Evolutionary conservation across 2,888 invertebrate species (phyloP), one percentile per base, ranked within the genome.

Genomic region (Hydropsyche betteni): DNA sequence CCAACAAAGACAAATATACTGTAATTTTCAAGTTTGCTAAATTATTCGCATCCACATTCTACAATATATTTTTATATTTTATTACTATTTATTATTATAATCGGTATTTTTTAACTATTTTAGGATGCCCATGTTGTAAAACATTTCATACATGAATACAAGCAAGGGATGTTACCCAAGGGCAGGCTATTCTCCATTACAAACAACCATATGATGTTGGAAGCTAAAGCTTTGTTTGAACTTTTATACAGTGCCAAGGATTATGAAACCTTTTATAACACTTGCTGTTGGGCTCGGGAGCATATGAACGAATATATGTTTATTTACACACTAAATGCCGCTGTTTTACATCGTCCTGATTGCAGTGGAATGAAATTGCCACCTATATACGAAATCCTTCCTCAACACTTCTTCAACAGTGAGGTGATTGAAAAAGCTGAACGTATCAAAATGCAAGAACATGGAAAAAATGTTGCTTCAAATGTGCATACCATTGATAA

Each of bases 351-450:
- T 80, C 90, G 91, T 50, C 84, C 84, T 6, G 92, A 93, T 79
- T 90, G 89, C 75, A 87, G 89, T 81, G 91, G 90, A 36, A 84
- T 93, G 74, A 85, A 90, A 55, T 84, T 93, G 8, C 93, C 94
- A 14, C 90, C 93, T 69, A 86, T 91, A 74, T 92, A 93, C 81
- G 94, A 94, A 84, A 86, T 93, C 78, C 89, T 90, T 83, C 94
- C 94, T 0, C 89, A 91, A 80, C 89, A 88, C 84, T 93, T 92
- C 87, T 88, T 91, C 83, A 91, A 91, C 81, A 86, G 88, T 75
- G 90, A 92, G 81, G 88, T 92, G 77, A 89, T 94, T 83, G 87
- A 89, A 61, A 87, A 90, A 76, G 92, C 91, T 4, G 89, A 91
- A 80, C 82, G 85, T 77, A 84, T 87, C 81, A 89, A 89, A 82